These are phyloP conservation scores for Urocyon cinereoargenteus DNA, from an alignment of 2,797 vertebrate species.

Conservation along the genomic window DNA sequence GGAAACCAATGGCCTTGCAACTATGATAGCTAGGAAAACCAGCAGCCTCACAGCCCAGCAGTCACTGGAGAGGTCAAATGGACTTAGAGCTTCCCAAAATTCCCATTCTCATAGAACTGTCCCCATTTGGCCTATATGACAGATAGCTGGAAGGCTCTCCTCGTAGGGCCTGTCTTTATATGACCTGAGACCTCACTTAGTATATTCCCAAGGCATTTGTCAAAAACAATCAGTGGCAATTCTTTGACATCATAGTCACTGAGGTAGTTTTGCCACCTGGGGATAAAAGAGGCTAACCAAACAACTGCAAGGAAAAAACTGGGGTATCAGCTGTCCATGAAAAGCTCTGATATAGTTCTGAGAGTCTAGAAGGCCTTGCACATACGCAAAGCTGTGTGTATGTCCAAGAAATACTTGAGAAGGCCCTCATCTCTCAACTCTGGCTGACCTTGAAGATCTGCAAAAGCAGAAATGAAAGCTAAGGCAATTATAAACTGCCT, in stretches of 20 bases:
- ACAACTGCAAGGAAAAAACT: not conserved
- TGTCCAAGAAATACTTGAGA: not conserved
- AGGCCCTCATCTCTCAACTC: not conserved
- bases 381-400: not conserved
- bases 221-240: not conserved
- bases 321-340: not conserved
- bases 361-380: not conserved
- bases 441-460: not conserved
- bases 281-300: not conserved
- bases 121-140: not conserved
- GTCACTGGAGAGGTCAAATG: not conserved
- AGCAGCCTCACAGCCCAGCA: not conserved
- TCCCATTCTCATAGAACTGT: not conserved
- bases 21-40: not conserved
- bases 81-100: not conserved
- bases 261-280: not conserved
- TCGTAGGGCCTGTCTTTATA: not conserved
- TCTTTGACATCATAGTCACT: not conserved
- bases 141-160: not conserved
- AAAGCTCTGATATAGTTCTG: not conserved
- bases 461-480: not conserved
- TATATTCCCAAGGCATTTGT: not conserved
- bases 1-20: not conserved
- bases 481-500: not conserved
- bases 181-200: not conserved